These are phyloP conservation scores for Ommatoiulus sabulosus DNA, from an alignment of 2,888 invertebrate genomes.

Conservation along the genomic window DNA sequence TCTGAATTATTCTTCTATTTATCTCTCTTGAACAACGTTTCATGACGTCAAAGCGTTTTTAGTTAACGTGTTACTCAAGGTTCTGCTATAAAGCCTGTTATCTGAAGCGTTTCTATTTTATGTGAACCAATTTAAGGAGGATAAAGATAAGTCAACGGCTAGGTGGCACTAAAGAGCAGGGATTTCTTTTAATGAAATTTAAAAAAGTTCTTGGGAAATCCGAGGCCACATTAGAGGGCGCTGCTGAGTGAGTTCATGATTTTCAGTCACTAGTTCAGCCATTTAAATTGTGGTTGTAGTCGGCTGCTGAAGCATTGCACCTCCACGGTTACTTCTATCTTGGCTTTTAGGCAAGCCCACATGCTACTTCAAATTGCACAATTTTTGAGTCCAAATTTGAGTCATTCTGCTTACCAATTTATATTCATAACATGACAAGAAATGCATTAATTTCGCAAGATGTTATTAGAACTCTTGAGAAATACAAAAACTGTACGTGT, in stretches of 20 bases:
- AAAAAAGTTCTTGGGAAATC: neutral
- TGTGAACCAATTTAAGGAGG: neutral
- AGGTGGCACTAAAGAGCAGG: constrained; percentile 12
- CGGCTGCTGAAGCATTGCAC: neutral
- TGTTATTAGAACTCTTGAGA: neutral
- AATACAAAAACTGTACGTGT: neutral
- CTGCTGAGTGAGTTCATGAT: neutral
- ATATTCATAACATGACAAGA: neutral
- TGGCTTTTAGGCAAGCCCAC: neutral
- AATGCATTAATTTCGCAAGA: neutral
- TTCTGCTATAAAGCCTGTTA: neutral
- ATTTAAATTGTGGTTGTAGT: neutral
- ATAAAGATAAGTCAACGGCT: neutral
- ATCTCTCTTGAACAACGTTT: no score
- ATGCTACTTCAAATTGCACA: neutral
- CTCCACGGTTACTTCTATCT: neutral
- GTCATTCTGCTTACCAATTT: neutral
- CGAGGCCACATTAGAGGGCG: neutral
- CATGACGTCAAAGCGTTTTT: no score
- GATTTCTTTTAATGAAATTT: neutral
- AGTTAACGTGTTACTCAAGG: no score
- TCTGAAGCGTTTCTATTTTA: neutral
- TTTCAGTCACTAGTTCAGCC: neutral
- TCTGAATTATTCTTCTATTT: no score
- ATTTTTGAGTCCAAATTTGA: neutral